phyloP scores from a whole-genome alignment of 2,888 invertebrate species.

The Ariolimax columbianus region DNA sequence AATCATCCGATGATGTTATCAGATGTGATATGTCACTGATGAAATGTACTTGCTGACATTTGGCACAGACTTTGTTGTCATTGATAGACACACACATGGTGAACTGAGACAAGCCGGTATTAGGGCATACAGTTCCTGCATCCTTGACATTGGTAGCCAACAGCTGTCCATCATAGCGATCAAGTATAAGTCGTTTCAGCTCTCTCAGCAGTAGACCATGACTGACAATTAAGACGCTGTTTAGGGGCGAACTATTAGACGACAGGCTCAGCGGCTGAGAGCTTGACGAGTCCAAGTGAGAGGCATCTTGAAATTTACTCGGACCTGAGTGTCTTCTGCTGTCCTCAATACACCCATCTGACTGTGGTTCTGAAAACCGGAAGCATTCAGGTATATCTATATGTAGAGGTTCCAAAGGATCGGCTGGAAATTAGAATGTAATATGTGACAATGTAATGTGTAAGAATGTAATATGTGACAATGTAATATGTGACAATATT shows the following conservation, averaged over 20 bases:
- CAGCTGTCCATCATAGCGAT: conserved; percentile 69
- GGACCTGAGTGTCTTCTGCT: neutral
- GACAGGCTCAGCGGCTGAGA: neutral
- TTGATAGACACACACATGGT: conserved; percentile 39
- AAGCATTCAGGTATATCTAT: conserved; percentile 6
- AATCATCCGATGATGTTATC: neutral
- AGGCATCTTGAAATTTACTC: too few relatives aligned
- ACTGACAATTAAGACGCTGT: conserved; percentile 76
- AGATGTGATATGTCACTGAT: conserved; percentile 33
- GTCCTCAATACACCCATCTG: neutral
- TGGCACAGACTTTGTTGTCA: conserved; percentile 44
- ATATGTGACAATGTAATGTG: too few relatives aligned
- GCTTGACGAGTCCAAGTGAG: too few relatives aligned
- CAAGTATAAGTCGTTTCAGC: conserved; percentile 74
- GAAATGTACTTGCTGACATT: conserved; percentile 25
- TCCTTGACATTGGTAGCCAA: conserved; percentile 72
- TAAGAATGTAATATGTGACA: too few relatives aligned
- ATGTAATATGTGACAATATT: too few relatives aligned
- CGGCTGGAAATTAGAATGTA: neutral
- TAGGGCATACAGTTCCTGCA: conserved; percentile 75
- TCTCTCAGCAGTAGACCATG: conserved; percentile 78
- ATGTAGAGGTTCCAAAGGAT: neutral
- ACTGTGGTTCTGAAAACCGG: conserved; percentile 61
- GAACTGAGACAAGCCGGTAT: conserved; percentile 78
- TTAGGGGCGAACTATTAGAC: conserved; percentile 50